Conservation (phyloP, 2,888 invertebrate genomes). For the Nineta flava region DNA sequence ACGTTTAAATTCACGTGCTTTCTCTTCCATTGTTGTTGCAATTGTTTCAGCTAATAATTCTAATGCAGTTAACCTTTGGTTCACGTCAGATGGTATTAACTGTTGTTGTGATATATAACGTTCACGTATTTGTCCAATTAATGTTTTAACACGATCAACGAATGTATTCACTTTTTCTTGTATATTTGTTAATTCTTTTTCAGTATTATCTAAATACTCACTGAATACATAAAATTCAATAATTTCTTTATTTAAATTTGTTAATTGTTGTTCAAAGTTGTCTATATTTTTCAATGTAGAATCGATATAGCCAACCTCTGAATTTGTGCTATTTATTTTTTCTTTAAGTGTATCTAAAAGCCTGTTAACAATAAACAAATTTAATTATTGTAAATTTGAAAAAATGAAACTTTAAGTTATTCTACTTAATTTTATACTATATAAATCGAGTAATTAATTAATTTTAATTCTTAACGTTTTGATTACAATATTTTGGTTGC, state of each 20-base stretch:
- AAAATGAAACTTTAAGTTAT: too few species aligned
- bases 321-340: constrained; percentile 56
- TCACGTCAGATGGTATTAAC: constrained; percentile 55
- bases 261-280: constrained; percentile 49
- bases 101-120: constrained; percentile 46
- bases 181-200: constrained; percentile 40
- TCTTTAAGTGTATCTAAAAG: constrained; percentile 64
- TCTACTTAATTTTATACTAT: too few species aligned
- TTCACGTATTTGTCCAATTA: constrained; percentile 41
- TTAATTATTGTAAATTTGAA: too few species aligned
- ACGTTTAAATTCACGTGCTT: constrained; percentile 72
- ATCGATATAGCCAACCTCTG: constrained; percentile 62
- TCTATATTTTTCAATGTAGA: constrained; percentile 53
- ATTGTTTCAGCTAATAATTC: constrained; percentile 69
- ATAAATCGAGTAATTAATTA: too few species aligned
- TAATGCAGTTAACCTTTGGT: constrained; percentile 63
- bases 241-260: constrained; percentile 47
- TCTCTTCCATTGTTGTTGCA: constrained; percentile 69
- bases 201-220: constrained; percentile 47
- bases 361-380: constrained; percentile 31
- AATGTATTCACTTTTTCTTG: constrained; percentile 38
- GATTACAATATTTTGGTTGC: too few species aligned
- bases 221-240: constrained; percentile 62
- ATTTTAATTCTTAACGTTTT: too few species aligned
- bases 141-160: constrained; percentile 37